Base-by-base conservation (phyloP, 2,888 invertebrate genomes). In the Drosophila prolongata region DNA sequence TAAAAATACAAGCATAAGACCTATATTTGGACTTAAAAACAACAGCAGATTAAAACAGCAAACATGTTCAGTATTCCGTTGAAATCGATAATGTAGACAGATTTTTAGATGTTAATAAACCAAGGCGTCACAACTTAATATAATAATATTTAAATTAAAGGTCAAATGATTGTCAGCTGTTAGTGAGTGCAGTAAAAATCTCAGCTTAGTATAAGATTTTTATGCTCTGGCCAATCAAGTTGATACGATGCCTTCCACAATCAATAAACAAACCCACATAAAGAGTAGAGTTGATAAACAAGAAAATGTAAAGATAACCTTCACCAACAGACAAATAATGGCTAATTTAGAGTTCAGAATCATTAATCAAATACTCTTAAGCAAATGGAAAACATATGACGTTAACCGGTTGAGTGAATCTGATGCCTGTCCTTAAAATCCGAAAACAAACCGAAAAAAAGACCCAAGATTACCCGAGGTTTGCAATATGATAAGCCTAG, bases 401-500 rank as follows among this genome's bases (percentile, higher is more conserved):
- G 34, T 27, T 11, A 42, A 52, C 50, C 50, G 9, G 50, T 37
- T 11, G 14, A 30, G 24, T 24, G 24, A 13, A 44, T 44, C 13
- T 19, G 10, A 5, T 19, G 47, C 11, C 47, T 47, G 30, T 11
- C 16, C 16, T 47, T 6, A 8, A 35, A 16, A 52, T 13, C 59
- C 14, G 8, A 42, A 14, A 47, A 46, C 44, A 60, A n/a, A 13
- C 47, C 24, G 1, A 49, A 49, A 49, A 61, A 16, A 61, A 62
- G 42, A 49, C n/a, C 34, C 27, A 49, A 37, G 49, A 42, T 62
- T 47, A 40, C 24, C 46, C 11, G 14, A 38, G 19, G 10, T 27
- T 35, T 62, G 40, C 34, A 42, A 62, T 42, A 24, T 49, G 49
- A 64, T 62, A 62, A 62, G 30, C 8, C 30, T 30, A 30, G 30